Conservation (phyloP, 2,113 vertebrate genomes). For the Leucosticte australis region DNA sequence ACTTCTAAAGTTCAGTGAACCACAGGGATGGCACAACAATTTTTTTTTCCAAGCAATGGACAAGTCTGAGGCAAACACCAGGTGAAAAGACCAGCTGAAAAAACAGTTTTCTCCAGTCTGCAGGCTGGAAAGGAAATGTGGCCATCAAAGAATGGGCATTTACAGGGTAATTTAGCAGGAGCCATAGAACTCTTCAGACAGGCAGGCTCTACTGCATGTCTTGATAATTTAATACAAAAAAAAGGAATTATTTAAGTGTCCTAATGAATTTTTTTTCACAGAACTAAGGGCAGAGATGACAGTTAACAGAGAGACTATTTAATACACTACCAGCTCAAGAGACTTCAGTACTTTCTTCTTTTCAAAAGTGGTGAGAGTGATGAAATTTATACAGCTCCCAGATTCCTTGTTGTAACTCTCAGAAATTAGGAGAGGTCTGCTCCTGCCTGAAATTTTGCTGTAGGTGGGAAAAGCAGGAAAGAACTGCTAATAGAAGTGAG, state of each 20-base stretch:
- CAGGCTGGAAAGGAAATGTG: neutral
- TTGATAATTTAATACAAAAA: neutral
- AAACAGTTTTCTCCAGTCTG: neutral
- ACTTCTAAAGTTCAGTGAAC: neutral
- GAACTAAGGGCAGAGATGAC: neutral
- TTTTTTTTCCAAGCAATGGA: neutral
- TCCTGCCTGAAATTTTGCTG: neutral
- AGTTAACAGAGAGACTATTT: neutral
- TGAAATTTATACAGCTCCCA: neutral
- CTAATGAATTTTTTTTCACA: neutral
- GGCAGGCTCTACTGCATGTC: neutral
- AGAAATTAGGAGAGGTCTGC: neutral
- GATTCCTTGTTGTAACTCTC: neutral
- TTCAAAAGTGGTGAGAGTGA: neutral
- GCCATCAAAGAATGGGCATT: constrained; percentile 17
- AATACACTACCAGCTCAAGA: neutral
- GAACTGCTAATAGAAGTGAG: neutral
- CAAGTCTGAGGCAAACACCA: neutral
- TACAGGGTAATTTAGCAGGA: constrained; percentile 26
- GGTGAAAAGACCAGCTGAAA: neutral
- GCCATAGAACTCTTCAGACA: neutral
- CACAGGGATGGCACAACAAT: too few relatives aligned
- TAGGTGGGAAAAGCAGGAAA: neutral
- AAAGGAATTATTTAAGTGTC: neutral
- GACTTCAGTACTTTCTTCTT: neutral